A percentile compares a stretch with the other conserved stretches of the same genome.
Evolutionary conservation across 1,140 invertebrate species (phyloP).

Genomic region (Drosophila lini): DNA sequence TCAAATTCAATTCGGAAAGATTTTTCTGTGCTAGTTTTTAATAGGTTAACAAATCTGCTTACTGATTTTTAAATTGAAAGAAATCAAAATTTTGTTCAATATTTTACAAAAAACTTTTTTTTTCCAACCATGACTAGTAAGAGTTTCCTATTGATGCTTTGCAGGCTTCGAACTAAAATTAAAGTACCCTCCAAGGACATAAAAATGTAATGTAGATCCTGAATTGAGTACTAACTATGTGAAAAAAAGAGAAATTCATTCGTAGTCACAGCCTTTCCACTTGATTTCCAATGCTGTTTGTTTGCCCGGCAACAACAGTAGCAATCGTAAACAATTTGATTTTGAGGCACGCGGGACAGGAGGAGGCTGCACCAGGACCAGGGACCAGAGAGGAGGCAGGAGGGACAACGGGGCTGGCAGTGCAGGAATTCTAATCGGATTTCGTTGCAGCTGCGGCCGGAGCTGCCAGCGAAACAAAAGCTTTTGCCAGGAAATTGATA

Average conservation of each 20-base stretch:
- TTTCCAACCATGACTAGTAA: too few species aligned
- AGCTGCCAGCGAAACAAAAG: conserved; percentile 61
- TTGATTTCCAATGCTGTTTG: conserved; percentile 15
- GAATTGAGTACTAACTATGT: neutral
- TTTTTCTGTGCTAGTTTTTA: too few species aligned
- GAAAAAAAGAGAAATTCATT: neutral
- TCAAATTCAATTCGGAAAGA: too few species aligned
- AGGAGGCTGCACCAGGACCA: neutral
- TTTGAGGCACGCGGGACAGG: conserved; percentile 35
- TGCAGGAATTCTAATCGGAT: conserved; percentile 75
- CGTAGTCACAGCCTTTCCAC: neutral
- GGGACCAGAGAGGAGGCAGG: neutral
- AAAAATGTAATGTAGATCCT: neutral
- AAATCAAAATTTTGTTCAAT: too few species aligned
- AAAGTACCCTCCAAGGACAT: too few species aligned
- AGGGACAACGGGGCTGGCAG: conserved; percentile 1
- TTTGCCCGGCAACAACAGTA: conserved; percentile 48
- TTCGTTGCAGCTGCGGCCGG: conserved; percentile 72
- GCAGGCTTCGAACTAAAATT: too few species aligned
- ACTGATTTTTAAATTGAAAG: too few species aligned
- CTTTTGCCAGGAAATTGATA: conserved; percentile 78
- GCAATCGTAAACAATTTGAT: conserved; percentile 76
- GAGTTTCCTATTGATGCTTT: too few species aligned
- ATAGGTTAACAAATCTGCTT: too few species aligned
- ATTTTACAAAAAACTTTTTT: too few species aligned